A percentile compares a stretch with the other conserved stretches of the same genome.
Conservation (phyloP, 2,113 vertebrate species). For the Calonectris borealis region DNA sequence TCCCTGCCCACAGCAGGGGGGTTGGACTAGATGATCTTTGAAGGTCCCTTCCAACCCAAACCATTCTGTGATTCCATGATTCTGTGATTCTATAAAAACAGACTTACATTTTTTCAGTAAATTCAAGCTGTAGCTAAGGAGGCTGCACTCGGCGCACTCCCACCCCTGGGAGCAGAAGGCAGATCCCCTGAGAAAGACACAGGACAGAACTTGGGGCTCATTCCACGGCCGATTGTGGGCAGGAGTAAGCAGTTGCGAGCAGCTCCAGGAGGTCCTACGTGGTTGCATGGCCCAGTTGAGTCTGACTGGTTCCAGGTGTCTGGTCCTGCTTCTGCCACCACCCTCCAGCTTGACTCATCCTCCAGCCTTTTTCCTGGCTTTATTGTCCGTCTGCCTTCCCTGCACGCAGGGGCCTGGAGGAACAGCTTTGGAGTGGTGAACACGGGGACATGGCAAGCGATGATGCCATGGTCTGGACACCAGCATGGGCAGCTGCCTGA, state of each 20-base stretch:
- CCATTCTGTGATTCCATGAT: neutral
- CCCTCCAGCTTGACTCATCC: neutral
- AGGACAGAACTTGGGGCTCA: neutral
- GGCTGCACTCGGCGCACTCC: neutral
- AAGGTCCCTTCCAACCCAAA: neutral
- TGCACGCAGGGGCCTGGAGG: neutral
- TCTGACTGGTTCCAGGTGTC: neutral
- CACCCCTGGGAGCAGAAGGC: neutral
- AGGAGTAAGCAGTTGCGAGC: neutral
- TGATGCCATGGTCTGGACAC: neutral
- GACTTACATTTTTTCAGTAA: neutral
- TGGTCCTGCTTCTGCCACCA: neutral
- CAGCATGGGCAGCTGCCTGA: neutral
- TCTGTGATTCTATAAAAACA: neutral
- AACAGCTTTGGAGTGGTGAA: neutral
- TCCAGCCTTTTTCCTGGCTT: neutral
- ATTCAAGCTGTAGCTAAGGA: neutral
- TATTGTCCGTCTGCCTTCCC: neutral
- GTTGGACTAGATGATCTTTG: too few relatives aligned
- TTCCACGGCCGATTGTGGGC: accelerated
- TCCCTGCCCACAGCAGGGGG: too few relatives aligned
- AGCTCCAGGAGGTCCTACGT: neutral
- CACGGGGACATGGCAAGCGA: neutral
- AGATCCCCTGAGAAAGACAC: neutral
- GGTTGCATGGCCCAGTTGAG: neutral